Percentiles rank a stretch among this genome's conserved stretches.
phyloP scores from a whole-genome alignment of 2,888 invertebrate genomes.

The Bellardia pandia region DNA sequence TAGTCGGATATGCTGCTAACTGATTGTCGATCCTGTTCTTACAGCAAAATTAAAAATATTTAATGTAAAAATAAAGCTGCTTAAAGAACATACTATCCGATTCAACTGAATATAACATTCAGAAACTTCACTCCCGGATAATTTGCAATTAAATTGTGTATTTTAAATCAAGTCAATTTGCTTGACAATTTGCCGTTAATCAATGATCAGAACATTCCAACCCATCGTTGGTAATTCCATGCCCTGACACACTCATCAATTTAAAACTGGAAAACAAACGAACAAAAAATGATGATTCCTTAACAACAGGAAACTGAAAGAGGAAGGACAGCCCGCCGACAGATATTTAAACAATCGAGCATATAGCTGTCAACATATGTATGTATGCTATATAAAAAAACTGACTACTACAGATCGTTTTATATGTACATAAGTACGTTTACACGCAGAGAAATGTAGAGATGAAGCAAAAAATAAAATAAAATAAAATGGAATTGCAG shows the following conservation, averaged over 20 bases:
- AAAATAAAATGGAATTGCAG: neutral
- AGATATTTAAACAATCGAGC: constrained; percentile 63
- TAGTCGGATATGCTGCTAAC: no score
- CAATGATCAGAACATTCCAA: constrained; percentile 80
- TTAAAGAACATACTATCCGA: no score
- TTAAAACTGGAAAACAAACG: constrained; percentile 20
- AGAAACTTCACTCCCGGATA: neutral
- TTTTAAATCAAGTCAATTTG: constrained; percentile 80
- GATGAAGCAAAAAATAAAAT: constrained; percentile 1
- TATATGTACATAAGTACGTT: neutral
- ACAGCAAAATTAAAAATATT: no score
- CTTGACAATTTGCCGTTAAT: constrained; percentile 83
- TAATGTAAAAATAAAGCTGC: no score
- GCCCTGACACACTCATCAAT: constrained; percentile 59
- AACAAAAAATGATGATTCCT: constrained; percentile 27
- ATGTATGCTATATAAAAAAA: constrained; percentile 21
- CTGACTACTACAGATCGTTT: constrained; percentile 36
- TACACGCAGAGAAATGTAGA: neutral
- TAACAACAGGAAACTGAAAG: constrained; percentile 63
- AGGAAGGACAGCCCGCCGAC: constrained; percentile 51
- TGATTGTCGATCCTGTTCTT: no score
- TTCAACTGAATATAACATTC: no score
- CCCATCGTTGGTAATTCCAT: constrained; percentile 66
- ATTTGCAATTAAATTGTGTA: constrained; percentile 52
- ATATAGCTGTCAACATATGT: constrained; percentile 73